These are phyloP conservation scores for Geopemphigus sp. DNA, from an alignment of 1,140 invertebrate species.

Conservation along the genomic window DNA sequence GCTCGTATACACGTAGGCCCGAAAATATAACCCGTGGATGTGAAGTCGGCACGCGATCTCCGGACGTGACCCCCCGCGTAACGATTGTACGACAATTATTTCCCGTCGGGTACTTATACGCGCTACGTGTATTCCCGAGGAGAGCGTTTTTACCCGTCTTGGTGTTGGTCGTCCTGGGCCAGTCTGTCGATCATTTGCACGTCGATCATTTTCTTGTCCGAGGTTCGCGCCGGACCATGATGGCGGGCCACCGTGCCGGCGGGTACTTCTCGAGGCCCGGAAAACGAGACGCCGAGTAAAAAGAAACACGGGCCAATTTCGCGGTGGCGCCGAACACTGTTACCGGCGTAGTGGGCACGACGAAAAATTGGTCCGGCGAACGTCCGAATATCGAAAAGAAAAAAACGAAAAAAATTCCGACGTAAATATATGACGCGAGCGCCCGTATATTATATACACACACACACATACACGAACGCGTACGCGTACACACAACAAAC, in stretches of 20 bases:
- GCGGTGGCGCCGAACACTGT: background rate
- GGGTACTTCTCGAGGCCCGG: background rate
- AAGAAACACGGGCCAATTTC: background rate
- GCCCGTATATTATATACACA: no score
- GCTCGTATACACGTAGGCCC: no score
- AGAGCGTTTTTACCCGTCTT: slow-evolving; percentile 8
- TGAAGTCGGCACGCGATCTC: no score
- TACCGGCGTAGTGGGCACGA: background rate
- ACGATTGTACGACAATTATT: no score
- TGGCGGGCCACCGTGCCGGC: background rate
- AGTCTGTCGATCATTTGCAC: slow-evolving; percentile 37
- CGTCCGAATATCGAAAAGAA: no score
- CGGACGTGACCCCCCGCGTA: no score
- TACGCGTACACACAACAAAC: no score
- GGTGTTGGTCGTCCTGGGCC: slow-evolving; percentile 27
- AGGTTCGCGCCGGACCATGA: background rate
- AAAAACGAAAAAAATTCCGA: background rate
- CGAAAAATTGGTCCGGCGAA: background rate
- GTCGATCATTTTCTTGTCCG: slow-evolving; percentile 15
- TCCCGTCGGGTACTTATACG: no score
- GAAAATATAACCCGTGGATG: no score
- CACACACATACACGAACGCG: background rate
- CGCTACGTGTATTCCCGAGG: background rate
- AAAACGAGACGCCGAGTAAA: no score
- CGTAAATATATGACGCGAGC: no score